A percentile compares a stretch with the other conserved stretches of the same genome.
These are phyloP conservation scores for Argynnis bischoffii DNA, from an alignment of 2,888 invertebrate genomes.

Conservation along the genomic window DNA sequence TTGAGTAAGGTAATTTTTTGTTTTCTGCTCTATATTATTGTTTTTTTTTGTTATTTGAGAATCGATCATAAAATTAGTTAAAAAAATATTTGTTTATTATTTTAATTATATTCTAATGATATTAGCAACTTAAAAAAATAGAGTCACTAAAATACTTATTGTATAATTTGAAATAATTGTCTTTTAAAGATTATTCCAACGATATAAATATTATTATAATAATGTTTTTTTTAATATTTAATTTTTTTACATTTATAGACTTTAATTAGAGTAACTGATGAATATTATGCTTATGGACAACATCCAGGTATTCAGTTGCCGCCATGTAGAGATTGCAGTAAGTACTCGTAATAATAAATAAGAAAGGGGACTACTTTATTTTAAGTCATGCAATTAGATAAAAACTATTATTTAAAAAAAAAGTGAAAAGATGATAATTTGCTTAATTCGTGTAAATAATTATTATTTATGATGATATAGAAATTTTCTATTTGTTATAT, in stretches of 20 bases:
- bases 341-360: slow-evolving; percentile 41
- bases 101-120: slow-evolving; percentile 8
- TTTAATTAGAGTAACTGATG: slow-evolving; percentile 45
- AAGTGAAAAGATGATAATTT: no score
- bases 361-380: background rate
- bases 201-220: no score
- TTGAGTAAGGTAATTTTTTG: slow-evolving; percentile 55
- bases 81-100: background rate
- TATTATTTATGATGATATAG: no score
- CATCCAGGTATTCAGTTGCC: slow-evolving; percentile 44
- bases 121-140: background rate
- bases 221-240: background rate
- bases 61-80: background rate
- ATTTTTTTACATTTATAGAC: slow-evolving; percentile 43
- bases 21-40: background rate
- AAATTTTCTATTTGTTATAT: no score
- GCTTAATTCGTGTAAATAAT: no score
- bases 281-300: slow-evolving; percentile 39
- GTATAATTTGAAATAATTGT: no score
- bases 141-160: no score
- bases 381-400: no score
- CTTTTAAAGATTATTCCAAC: no score
- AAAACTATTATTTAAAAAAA: no score
- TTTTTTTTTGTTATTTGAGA: slow-evolving; percentile 6
- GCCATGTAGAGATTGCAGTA: slow-evolving; percentile 66